Evolutionary conservation across 92 coral and sea anemone species (phyloP), one percentile per base, ranked within the genome.

Genomic region (Plumapathes pennacea): DNA sequence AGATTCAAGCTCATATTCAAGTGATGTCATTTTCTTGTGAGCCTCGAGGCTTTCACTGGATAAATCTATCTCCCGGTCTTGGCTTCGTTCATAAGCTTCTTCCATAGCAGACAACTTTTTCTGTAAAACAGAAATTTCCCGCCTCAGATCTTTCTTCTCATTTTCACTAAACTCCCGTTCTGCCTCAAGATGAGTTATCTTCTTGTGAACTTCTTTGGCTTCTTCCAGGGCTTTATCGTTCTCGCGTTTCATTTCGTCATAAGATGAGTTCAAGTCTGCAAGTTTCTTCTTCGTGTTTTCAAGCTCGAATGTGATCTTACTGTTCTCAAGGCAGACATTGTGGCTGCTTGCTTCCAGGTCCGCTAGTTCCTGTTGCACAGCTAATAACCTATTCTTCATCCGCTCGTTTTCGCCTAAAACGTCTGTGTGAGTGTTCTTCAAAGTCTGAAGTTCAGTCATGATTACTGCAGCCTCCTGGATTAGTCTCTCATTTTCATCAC

Each of bases 1-100:
- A n/a, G 72, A 20, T 41, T 71, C 55, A 4, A 88, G 80, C 22
- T 88, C 86, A 32, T 63, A 67, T 46, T 88, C 90, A 9, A 88
- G 32, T 12, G 72, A 68, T 17, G 86, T 69, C 2, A 71, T 72
- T 40, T 76, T 88, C 56, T 72, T 88, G 68, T 83, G 78, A 33
- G 64, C 74, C 24, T 60, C 66, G 3, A 88, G 73, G 46, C 72
- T 72, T 50, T 88, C 96, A 31, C 46, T 57, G 46, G 77, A 89
- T 5, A 88, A 71, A 18, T 83, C 96, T 38, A 46, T 47, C 51
- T 83, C 80, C 43, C 96, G 68, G 12, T 56, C 67, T 47, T 65
- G 76, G 25, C 53, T 60, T 68, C 83, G 72, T 29, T 70, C 62
- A 31, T 72, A 56, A n/a, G 83, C 56, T 10, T 63, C 58, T 39